Percentiles rank a stretch among this genome's conserved stretches.
Evolutionary conservation across 2,113 vertebrate species (phyloP).

Genomic region (Muntiacus muntjak): DNA sequence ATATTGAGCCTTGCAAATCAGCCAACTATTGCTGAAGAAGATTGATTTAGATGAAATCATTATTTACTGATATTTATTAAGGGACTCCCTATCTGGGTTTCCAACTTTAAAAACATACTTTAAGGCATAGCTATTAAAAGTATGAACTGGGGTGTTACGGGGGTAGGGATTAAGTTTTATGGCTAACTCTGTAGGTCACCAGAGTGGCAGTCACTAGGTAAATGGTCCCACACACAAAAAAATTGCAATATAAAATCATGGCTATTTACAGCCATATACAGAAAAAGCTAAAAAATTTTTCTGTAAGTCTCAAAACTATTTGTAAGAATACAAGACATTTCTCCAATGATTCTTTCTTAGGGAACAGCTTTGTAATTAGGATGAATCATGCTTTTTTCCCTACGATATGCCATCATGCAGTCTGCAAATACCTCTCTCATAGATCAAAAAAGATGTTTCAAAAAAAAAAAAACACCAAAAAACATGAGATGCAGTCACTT

Average conservation of each 20-base stretch:
- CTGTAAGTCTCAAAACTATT: slow-evolving; percentile 9
- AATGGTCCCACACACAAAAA: not conserved
- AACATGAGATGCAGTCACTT: slow-evolving; percentile 46
- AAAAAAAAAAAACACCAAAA: not conserved
- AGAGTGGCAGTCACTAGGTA: not conserved
- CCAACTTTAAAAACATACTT: not conserved
- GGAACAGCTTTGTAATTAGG: slow-evolving; percentile 38
- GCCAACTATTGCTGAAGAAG: not conserved
- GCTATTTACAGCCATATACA: not conserved
- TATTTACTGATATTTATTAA: not conserved
- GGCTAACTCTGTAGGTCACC: not conserved
- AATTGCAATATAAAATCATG: slow-evolving; percentile 29
- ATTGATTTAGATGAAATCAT: slow-evolving; percentile 16
- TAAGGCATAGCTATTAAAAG: not conserved
- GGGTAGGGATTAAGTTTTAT: not conserved
- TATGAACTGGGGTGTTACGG: not conserved
- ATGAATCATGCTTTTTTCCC: slow-evolving; percentile 38
- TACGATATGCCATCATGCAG: not conserved
- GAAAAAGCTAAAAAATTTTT: not conserved
- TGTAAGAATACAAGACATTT: slow-evolving; percentile 40
- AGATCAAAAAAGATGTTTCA: slow-evolving; percentile 32
- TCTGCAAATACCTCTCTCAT: slow-evolving; percentile 42
- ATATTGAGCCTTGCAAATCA: not conserved
- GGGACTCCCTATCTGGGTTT: not conserved
- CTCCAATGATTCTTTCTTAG: slow-evolving; percentile 8